phyloP scores from a whole-genome alignment of 2,113 vertebrate species.

The Loxodonta africana region DNA sequence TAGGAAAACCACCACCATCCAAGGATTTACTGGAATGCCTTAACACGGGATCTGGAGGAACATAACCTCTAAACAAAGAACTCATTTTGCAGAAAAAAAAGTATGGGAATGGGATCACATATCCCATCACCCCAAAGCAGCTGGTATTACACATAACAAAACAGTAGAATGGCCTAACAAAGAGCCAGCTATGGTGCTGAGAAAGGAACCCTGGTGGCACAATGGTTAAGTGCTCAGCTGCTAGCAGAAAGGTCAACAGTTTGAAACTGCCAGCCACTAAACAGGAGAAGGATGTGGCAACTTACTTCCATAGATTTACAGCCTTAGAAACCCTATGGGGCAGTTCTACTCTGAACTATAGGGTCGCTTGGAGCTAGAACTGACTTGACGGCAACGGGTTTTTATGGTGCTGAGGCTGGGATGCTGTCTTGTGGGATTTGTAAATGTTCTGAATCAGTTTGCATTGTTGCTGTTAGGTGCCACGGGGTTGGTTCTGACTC shows the following conservation, averaged over 20 bases:
- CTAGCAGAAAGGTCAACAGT: too few relatives aligned
- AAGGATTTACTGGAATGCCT: constrained; percentile 42
- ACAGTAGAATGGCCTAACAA: neutral
- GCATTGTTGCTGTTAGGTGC: neutral
- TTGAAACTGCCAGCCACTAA: too few relatives aligned
- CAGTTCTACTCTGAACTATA: too few relatives aligned
- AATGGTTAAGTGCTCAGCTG: too few relatives aligned
- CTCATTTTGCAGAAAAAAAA: constrained; percentile 34
- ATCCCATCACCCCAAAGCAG: neutral
- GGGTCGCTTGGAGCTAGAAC: too few relatives aligned
- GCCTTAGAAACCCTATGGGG: too few relatives aligned
- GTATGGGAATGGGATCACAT: neutral
- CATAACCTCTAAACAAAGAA: constrained; percentile 32
- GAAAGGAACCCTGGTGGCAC: too few relatives aligned
- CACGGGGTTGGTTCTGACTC: too few relatives aligned
- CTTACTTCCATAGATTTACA: too few relatives aligned
- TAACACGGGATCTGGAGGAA: constrained; percentile 20
- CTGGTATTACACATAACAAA: neutral
- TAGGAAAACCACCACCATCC: neutral
- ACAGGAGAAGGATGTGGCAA: too few relatives aligned
- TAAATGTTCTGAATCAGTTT: constrained; percentile 45
- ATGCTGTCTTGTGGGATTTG: neutral
- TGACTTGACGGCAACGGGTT: too few relatives aligned
- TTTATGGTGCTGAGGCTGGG: neutral
- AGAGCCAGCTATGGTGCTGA: constrained; percentile 5